These are phyloP conservation scores for Cryptotis parvus DNA, from an alignment of 2,113 vertebrate species.

Conservation along the genomic window DNA sequence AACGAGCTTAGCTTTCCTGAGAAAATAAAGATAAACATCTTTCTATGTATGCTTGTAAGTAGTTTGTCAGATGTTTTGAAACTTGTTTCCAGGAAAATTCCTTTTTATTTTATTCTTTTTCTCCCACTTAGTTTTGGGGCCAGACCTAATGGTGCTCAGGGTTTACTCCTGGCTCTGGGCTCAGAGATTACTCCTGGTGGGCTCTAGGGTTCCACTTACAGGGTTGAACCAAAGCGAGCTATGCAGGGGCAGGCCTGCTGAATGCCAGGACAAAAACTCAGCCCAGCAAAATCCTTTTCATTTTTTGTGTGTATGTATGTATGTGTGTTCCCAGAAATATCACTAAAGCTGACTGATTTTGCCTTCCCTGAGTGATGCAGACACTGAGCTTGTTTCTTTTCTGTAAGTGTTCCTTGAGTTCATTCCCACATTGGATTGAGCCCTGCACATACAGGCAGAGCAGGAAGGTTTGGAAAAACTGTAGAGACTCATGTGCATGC, in stretches of 20 bases:
- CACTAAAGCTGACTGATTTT: neutral
- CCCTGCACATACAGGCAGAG: neutral
- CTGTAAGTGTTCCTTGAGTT: neutral
- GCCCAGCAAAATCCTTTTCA: neutral
- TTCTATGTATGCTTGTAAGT: neutral
- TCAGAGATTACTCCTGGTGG: too few relatives aligned
- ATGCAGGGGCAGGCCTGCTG: too few relatives aligned
- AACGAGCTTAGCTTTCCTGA: too few relatives aligned
- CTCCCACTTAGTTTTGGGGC: too few relatives aligned
- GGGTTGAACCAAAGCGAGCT: too few relatives aligned
- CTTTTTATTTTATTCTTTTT: too few relatives aligned
- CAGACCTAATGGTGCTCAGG: too few relatives aligned
- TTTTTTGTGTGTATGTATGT: neutral
- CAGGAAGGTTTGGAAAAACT: neutral
- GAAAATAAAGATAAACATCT: neutral
- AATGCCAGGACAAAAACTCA: too few relatives aligned
- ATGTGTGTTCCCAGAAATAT: neutral
- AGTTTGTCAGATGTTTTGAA: neutral
- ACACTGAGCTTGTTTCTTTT: neutral
- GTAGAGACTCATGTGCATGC: neutral
- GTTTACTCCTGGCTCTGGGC: too few relatives aligned
- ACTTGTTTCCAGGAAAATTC: neutral
- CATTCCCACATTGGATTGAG: neutral
- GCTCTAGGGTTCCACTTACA: too few relatives aligned
- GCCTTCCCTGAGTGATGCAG: neutral